These are phyloP conservation scores for Portevinia maculata DNA, from an alignment of 2,888 invertebrate genomes.

Conservation along the genomic window DNA sequence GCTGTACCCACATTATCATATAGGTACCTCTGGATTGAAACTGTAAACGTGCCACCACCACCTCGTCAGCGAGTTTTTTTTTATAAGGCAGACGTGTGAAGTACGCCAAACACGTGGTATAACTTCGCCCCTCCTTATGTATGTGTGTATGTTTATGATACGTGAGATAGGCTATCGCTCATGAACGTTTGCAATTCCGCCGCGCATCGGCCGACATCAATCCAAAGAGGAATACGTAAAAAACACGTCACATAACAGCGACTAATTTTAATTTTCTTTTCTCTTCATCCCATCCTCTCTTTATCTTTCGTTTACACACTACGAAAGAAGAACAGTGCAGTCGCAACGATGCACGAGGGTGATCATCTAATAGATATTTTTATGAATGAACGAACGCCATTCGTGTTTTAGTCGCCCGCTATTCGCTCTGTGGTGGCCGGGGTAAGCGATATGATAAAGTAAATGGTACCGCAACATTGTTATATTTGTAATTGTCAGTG, in stretches of 20 bases:
- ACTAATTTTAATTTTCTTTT: constrained; percentile 9
- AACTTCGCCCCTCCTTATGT: background rate
- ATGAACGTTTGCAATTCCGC: constrained; percentile 49
- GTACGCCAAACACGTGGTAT: constrained; percentile 59
- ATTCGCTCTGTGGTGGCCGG: constrained; percentile 34
- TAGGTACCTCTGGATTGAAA: background rate
- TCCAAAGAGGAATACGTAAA: constrained; percentile 37
- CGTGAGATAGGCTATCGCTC: constrained; percentile 32
- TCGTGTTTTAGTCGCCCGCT: constrained; percentile 7
- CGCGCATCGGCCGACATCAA: background rate
- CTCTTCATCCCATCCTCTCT: background rate
- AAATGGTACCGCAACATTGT: constrained; percentile 6
- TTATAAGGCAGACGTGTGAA: constrained; percentile 28
- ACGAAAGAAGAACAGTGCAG: background rate
- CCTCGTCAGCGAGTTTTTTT: background rate
- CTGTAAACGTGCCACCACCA: constrained; percentile 17
- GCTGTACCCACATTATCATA: too few species aligned
- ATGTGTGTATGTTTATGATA: constrained; percentile 12
- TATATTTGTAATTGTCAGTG: constrained; percentile 2
- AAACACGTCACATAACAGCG: constrained; percentile 29
- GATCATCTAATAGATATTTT: background rate
- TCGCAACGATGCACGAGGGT: background rate
- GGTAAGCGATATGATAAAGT: too few species aligned
- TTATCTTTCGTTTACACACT: background rate
- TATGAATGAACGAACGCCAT: constrained; percentile 25